These are phyloP conservation scores for Rhabdornis inornatus DNA, from an alignment of 2,113 vertebrate species.

Conservation along the genomic window DNA sequence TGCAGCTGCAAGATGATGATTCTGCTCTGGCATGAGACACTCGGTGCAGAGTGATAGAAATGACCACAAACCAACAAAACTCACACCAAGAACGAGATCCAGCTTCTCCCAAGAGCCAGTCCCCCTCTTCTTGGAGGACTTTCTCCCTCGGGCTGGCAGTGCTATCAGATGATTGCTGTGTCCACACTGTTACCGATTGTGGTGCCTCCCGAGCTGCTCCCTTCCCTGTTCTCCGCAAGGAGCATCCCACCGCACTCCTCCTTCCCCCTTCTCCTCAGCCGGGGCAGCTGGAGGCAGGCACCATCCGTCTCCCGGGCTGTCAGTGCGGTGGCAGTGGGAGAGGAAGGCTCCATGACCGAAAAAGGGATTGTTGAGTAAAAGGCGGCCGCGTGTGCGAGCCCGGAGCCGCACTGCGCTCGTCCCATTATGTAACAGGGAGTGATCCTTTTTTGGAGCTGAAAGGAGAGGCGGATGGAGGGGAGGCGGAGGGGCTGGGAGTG, in stretches of 20 bases:
- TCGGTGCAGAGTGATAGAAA: not conserved
- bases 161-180: not conserved
- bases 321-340: not conserved
- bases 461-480: not conserved
- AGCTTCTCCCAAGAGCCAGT: not conserved
- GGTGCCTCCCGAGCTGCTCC: not conserved
- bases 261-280: not conserved
- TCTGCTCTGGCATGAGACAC: not conserved
- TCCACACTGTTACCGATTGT: not conserved
- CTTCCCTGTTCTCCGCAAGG: rapidly evolving
- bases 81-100: not conserved
- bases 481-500: not conserved
- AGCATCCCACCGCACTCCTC: not conserved
- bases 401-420: not conserved
- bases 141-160: not conserved
- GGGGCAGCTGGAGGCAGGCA: constrained; percentile 34
- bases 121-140: not conserved
- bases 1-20: not conserved
- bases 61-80: not conserved
- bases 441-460: constrained; percentile 60
- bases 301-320: constrained; percentile 51
- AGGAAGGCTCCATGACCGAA: constrained; percentile 75
- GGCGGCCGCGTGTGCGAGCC: not conserved
- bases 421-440: constrained; percentile 69
- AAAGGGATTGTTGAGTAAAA: constrained; percentile 78